Conservation (phyloP, 2,113 vertebrate species). For the Thunnus thynnus region DNA sequence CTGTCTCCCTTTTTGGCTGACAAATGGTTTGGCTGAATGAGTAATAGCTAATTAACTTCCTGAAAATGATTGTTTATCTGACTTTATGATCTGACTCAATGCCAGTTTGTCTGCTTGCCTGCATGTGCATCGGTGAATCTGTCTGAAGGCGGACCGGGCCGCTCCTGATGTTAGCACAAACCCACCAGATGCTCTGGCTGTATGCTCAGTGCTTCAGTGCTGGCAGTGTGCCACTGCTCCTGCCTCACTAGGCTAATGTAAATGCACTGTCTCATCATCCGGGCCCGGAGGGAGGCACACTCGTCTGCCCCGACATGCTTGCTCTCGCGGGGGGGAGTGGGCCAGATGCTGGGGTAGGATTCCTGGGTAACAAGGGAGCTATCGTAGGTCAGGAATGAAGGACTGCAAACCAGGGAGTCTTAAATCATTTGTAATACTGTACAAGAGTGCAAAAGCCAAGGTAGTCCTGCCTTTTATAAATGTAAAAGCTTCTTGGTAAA, state of each 20-base stretch:
- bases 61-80: conserved; percentile 77
- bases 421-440: conserved; percentile 48
- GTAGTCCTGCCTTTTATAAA: background rate
- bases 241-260: conserved; percentile 68
- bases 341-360: conserved; percentile 58
- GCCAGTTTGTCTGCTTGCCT: conserved; percentile 47
- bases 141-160: conserved; percentile 31
- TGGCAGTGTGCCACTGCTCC: conserved; percentile 66
- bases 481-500: background rate
- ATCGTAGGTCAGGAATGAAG: conserved; percentile 56
- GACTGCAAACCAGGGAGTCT: conserved; percentile 40
- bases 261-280: conserved; percentile 69
- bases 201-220: conserved; percentile 34
- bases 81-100: conserved; percentile 70
- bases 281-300: conserved; percentile 51
- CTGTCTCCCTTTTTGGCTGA: conserved; percentile 60
- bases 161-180: conserved; percentile 50
- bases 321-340: conserved; percentile 33
- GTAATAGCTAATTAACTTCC: conserved; percentile 75
- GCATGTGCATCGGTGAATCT: conserved; percentile 30
- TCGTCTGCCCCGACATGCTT: conserved; percentile 61
- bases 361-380: conserved; percentile 38
- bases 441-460: conserved; percentile 29
- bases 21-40: conserved; percentile 58
- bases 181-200: conserved; percentile 68